These are phyloP conservation scores for Scaptomyza flava DNA, from an alignment of 2,888 invertebrate species.

Conservation along the genomic window DNA sequence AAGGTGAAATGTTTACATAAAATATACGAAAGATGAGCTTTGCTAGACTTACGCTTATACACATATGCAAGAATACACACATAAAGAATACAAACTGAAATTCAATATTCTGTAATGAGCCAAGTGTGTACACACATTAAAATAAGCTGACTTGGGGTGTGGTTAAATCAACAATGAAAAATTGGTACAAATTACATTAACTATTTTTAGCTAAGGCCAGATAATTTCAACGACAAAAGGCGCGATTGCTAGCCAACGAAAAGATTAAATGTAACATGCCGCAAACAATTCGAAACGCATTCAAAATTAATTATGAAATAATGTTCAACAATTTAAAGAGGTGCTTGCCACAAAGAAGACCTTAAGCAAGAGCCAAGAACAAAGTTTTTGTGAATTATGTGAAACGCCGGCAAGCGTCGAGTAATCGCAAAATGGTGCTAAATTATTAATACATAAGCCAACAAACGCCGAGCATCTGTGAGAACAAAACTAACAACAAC, in stretches of 20 bases:
- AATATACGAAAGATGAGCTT: background rate
- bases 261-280: constrained; percentile 11
- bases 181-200: background rate
- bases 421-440: constrained; percentile 63
- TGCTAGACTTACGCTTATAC: background rate
- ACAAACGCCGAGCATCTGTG: constrained; percentile 55
- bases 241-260: background rate
- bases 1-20: constrained; percentile 5
- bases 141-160: background rate
- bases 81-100: background rate
- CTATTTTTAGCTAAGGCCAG: too few species aligned
- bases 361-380: constrained; percentile 6
- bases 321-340: constrained; percentile 55
- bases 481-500: constrained; percentile 45
- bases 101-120: background rate
- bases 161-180: background rate
- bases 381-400: constrained; percentile 67
- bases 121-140: background rate
- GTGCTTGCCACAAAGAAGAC: constrained; percentile 28
- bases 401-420: constrained; percentile 66
- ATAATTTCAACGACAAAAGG: too few species aligned
- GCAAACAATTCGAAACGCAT: constrained; percentile 20
- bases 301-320: constrained; percentile 52
- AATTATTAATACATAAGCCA: constrained; percentile 73
- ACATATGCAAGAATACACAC: background rate